Percentiles rank a stretch among this genome's conserved stretches.
These are phyloP conservation scores for Engraulis encrasicolus DNA, from an alignment of 2,113 vertebrate genomes.

Conservation along the genomic window DNA sequence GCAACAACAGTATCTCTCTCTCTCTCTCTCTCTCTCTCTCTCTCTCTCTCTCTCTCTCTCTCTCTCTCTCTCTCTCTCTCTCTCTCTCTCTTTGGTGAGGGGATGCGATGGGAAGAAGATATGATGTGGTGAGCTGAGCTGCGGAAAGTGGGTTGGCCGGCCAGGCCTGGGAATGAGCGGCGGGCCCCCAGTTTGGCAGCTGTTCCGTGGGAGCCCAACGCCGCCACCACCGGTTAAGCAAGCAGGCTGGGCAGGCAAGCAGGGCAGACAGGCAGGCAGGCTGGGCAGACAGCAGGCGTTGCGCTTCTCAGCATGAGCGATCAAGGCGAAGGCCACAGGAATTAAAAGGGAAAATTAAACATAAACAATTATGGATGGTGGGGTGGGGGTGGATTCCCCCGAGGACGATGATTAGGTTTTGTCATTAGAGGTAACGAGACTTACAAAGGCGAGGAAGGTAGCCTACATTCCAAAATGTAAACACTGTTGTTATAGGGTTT, in stretches of 20 bases:
- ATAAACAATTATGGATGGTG: slow-evolving; percentile 46
- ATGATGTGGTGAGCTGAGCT: slow-evolving; percentile 57
- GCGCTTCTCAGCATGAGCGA: slow-evolving; percentile 75
- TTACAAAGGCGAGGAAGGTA: neutral
- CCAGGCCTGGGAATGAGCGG: slow-evolving; percentile 67
- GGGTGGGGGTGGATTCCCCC: slow-evolving; percentile 27
- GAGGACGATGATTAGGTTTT: slow-evolving; percentile 39
- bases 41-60: too few species aligned
- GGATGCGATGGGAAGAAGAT: too few species aligned
- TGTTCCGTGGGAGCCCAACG: slow-evolving; percentile 73
- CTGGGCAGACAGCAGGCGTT: slow-evolving; percentile 77
- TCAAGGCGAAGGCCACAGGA: slow-evolving; percentile 49
- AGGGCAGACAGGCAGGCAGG: too few species aligned
- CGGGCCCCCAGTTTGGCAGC: slow-evolving; percentile 77
- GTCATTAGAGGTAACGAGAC: slow-evolving; percentile 21
- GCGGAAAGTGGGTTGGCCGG: slow-evolving; percentile 47
- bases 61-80: too few species aligned
- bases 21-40: too few species aligned
- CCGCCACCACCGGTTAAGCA: too few species aligned
- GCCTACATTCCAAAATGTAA: neutral
- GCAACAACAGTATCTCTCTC: slow-evolving; percentile 68
- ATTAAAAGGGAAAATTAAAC: slow-evolving; percentile 50
- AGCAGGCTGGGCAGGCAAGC: slow-evolving; percentile 75
- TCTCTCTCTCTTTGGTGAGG: too few species aligned
- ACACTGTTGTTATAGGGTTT: neutral